Evolutionary conservation across 2,113 vertebrate genomes (phyloP).

Genomic region (Platysteira castanea): DNA sequence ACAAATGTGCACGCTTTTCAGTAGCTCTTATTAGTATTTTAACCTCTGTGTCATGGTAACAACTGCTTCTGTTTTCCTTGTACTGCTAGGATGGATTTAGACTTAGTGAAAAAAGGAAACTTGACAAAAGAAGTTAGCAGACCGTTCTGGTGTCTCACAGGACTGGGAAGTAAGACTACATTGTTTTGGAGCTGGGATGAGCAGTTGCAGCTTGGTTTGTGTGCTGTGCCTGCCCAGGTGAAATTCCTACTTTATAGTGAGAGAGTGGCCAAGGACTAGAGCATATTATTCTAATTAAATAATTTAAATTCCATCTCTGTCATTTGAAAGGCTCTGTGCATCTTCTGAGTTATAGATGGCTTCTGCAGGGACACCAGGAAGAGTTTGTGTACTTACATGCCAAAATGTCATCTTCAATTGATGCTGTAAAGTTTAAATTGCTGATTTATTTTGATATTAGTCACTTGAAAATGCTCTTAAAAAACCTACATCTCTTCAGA

Average conservation of each 20-base stretch:
- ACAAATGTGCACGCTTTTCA: neutral
- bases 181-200: neutral
- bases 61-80: slow-evolving; percentile 4
- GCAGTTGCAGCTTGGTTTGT: neutral
- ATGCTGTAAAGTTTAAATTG: neutral
- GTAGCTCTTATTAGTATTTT: neutral
- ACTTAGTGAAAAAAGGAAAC: neutral
- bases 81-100: neutral
- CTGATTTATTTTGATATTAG: neutral
- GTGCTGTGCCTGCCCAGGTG: neutral
- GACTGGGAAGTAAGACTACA: neutral
- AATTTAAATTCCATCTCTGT: neutral
- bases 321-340: neutral
- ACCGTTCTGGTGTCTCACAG: neutral
- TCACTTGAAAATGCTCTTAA: neutral
- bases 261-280: neutral
- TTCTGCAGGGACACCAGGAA: neutral
- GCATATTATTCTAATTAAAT: slow-evolving; percentile 51
- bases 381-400: neutral
- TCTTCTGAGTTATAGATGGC: neutral
- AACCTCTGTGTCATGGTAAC: neutral
- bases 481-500: neutral
- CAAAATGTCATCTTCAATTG: neutral
- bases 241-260: slow-evolving; percentile 45
- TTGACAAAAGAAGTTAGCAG: slow-evolving; percentile 13